Conservation (phyloP, 2,888 invertebrate genomes). For the Camptogramma bilineatum region DNA sequence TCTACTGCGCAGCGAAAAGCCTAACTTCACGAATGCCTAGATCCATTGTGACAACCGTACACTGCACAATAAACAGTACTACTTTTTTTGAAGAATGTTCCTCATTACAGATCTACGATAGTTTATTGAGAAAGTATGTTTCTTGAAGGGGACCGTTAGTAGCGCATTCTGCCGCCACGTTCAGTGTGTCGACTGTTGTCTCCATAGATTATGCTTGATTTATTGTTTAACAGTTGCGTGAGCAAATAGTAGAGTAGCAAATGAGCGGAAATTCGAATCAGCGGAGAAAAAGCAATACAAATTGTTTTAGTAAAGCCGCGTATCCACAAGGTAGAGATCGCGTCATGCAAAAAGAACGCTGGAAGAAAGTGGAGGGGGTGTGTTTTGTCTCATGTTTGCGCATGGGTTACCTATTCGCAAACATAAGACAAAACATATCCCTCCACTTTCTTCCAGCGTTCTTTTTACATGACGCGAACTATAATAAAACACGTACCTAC, state of each 20-base stretch:
- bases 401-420: too few species aligned
- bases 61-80: too few species aligned
- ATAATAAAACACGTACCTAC: too few species aligned
- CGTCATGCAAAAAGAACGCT: too few species aligned
- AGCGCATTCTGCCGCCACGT: neutral
- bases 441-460: too few species aligned
- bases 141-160: neutral
- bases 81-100: neutral
- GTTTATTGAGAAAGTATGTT: neutral
- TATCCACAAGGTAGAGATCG: neutral
- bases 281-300: constrained; percentile 5
- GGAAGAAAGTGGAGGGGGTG: too few species aligned
- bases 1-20: too few species aligned
- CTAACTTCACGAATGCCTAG: too few species aligned
- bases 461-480: too few species aligned
- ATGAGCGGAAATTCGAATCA: constrained; percentile 11
- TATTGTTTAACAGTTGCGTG: neutral
- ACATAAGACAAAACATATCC: too few species aligned
- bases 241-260: neutral
- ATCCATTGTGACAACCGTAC: too few species aligned
- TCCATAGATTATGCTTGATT: neutral
- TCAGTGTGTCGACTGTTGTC: neutral
- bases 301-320: neutral
- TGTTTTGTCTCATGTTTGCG: too few species aligned
- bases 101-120: neutral